Conservation (phyloP, 2,113 vertebrate genomes). For the Phaethornis superciliosus region DNA sequence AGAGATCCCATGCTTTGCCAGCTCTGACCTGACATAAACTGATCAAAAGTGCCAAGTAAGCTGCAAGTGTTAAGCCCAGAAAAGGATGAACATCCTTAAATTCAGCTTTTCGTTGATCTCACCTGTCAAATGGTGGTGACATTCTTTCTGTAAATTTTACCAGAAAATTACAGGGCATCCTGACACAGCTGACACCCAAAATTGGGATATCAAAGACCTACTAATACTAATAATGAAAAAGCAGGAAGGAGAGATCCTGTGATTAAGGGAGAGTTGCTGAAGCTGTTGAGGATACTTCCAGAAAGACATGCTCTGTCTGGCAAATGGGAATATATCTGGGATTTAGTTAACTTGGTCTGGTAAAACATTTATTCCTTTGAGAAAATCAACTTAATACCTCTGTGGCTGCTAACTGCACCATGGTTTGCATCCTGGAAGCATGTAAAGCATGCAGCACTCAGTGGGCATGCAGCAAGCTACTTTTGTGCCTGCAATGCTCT, state of each 20-base stretch:
- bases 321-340: neutral
- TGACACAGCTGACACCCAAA: neutral
- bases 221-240: neutral
- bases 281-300: neutral
- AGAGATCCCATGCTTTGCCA: neutral
- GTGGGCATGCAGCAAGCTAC: neutral
- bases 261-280: neutral
- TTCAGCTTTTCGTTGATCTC: neutral
- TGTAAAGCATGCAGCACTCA: neutral
- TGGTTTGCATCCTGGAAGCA: neutral
- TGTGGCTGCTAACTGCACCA: neutral
- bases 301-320: neutral
- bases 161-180: neutral
- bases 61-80: neutral
- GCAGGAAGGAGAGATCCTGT: neutral
- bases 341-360: neutral
- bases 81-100: neutral
- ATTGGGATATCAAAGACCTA: neutral
- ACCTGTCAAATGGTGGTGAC: neutral
- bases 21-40: neutral
- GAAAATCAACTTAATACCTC: neutral
- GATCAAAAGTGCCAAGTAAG: neutral
- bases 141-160: neutral
- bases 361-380: neutral
- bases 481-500: neutral